Percentiles rank a stretch among this genome's conserved stretches.
These are phyloP conservation scores for Trichomalopsis sarcophagae DNA, from an alignment of 1,140 invertebrate genomes.

Conservation along the genomic window DNA sequence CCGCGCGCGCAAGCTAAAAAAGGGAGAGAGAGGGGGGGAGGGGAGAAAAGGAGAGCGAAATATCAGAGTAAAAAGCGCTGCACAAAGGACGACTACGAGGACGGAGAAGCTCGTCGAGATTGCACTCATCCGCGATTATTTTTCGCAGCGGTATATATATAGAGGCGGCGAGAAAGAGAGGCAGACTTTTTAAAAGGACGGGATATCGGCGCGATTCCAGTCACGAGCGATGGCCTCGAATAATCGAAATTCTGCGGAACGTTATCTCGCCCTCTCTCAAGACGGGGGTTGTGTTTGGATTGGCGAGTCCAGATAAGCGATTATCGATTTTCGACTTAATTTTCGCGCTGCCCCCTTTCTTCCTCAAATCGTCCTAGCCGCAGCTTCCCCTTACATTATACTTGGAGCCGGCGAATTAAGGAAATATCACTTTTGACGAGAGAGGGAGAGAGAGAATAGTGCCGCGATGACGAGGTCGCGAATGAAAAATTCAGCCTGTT, in stretches of 20 bases:
- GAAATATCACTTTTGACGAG: no score
- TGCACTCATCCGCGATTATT: constrained; percentile 65
- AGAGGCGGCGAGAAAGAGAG: not conserved
- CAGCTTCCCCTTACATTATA: no score
- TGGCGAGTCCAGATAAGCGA: not conserved
- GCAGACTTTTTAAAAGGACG: not conserved
- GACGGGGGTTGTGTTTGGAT: not conserved
- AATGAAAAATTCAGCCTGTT: constrained; percentile 24
- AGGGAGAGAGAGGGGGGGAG: not conserved
- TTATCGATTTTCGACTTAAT: not conserved
- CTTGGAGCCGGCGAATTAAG: no score
- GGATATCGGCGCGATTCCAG: constrained; percentile 28
- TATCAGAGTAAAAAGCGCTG: not conserved
- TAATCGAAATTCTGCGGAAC: constrained; percentile 33
- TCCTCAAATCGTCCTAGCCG: not conserved
- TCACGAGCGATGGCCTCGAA: constrained; percentile 48
- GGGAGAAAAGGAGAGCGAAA: not conserved
- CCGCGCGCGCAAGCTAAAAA: constrained; percentile 10
- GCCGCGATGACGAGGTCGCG: no score
- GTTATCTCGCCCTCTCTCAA: not conserved
- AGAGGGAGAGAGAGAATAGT: no score
- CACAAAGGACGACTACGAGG: constrained; percentile 36
- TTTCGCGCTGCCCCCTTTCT: not conserved
- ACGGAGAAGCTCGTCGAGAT: constrained; percentile 25
- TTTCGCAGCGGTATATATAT: constrained; percentile 42